phyloP scores from a whole-genome alignment of 2,113 vertebrate species.

The Xenopus borealis region DNA sequence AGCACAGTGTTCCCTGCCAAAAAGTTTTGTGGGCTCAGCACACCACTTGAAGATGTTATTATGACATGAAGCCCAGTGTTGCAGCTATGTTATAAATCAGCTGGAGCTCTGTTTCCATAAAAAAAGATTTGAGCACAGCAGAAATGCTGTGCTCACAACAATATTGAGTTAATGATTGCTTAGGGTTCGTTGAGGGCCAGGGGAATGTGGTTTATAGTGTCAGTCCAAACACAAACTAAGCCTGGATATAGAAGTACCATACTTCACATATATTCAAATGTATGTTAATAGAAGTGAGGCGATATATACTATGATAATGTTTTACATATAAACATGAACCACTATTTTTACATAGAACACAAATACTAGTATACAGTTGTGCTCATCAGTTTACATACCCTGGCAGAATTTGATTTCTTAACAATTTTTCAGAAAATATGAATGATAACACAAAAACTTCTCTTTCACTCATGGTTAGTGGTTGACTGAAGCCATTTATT shows the following conservation, averaged over 20 bases:
- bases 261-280: not conserved
- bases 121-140: not conserved
- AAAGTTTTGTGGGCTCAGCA: not conserved
- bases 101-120: conserved; percentile 1
- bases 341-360: too few relatives aligned
- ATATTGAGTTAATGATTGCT: conserved; percentile 26
- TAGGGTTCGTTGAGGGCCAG: not conserved
- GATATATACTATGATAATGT: conserved; percentile 1
- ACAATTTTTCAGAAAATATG: too few relatives aligned
- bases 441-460: too few relatives aligned
- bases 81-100: conserved; percentile 8
- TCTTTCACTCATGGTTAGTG: too few relatives aligned
- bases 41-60: conserved; percentile 36
- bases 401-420: too few relatives aligned
- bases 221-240: not conserved
- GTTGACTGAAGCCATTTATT: too few relatives aligned
- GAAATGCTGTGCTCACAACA: not conserved
- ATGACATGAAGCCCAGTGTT: conserved; percentile 20
- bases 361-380: too few relatives aligned
- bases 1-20: not conserved
- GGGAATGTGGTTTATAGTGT: conserved; percentile 10
- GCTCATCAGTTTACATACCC: too few relatives aligned
- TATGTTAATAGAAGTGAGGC: conserved; percentile 24
- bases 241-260: conserved; percentile 11
- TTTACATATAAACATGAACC: too few relatives aligned